These are phyloP conservation scores for Cynaeus angustus DNA, from an alignment of 2,888 invertebrate species.

Conservation along the genomic window DNA sequence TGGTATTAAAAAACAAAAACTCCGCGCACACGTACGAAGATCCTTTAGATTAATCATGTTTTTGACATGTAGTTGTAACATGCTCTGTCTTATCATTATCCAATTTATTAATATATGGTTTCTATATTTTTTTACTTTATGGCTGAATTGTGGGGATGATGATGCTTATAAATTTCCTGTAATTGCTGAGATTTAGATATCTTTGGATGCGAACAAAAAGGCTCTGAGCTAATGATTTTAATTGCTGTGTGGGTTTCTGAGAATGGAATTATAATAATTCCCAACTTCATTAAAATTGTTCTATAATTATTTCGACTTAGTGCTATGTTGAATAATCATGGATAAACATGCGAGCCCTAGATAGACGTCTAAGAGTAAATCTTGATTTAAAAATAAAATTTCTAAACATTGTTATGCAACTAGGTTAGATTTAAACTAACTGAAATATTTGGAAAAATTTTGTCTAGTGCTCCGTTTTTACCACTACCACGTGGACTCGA, in stretches of 20 bases:
- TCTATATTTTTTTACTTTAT: constrained; percentile 16
- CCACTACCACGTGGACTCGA: no score
- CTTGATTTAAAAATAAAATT: no score
- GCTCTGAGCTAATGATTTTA: constrained; percentile 22
- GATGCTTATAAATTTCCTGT: background rate
- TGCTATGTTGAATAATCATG: background rate
- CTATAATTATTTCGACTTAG: constrained; percentile 33
- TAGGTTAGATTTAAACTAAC: no score
- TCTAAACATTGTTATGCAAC: no score
- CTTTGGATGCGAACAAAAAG: background rate
- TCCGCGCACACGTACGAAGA: constrained; percentile 25
- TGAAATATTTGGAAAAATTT: no score
- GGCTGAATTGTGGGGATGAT: background rate
- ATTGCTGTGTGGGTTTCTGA: constrained; percentile 22
- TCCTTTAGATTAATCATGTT: constrained; percentile 26
- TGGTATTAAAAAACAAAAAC: constrained; percentile 18
- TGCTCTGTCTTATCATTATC: constrained; percentile 14
- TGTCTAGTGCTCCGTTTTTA: no score
- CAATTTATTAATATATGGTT: constrained; percentile 15
- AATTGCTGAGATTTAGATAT: constrained; percentile 1
- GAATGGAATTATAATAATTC: constrained; percentile 37
- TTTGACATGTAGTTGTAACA: constrained; percentile 31
- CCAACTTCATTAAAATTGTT: constrained; percentile 44
- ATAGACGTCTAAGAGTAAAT: background rate
- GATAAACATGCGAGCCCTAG: background rate